Percentiles rank a stretch among this genome's conserved stretches.
phyloP scores from a whole-genome alignment of 2,888 invertebrate species.

The Cabera pusaria region DNA sequence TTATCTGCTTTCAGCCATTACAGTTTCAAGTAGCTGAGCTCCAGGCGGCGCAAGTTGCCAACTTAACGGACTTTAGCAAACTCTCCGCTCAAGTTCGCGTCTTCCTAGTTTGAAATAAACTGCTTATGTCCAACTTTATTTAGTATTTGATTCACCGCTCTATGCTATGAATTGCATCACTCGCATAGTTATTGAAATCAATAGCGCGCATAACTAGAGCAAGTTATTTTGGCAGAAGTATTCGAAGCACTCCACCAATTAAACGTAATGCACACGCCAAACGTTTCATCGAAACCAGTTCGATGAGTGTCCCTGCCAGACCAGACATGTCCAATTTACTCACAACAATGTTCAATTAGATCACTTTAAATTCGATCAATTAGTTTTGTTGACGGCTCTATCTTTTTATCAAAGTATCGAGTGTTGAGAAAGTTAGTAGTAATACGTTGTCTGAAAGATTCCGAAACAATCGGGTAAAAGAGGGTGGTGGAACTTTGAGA shows the following conservation, averaged over 20 bases:
- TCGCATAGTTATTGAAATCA: not conserved
- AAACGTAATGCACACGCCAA: slow-evolving; percentile 30
- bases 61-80: slow-evolving; percentile 57
- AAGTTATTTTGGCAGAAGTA: slow-evolving; percentile 8
- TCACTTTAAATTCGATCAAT: slow-evolving; percentile 42
- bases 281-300: slow-evolving; percentile 30
- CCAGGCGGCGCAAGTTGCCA: slow-evolving; percentile 51
- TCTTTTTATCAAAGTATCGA: slow-evolving; percentile 45
- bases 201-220: slow-evolving; percentile 11
- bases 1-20: slow-evolving; percentile 68
- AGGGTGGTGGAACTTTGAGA: slow-evolving; percentile 65
- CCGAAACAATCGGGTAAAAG: slow-evolving; percentile 63
- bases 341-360: slow-evolving; percentile 38
- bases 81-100: slow-evolving; percentile 43
- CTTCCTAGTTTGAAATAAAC: slow-evolving; percentile 46
- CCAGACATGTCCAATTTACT: slow-evolving; percentile 32
- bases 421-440: slow-evolving; percentile 57
- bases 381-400: slow-evolving; percentile 32
- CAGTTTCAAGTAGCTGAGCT: slow-evolving; percentile 63
- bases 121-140: slow-evolving; percentile 46
- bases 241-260: slow-evolving; percentile 27
- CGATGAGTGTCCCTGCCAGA: slow-evolving; percentile 31
- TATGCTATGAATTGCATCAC: slow-evolving; percentile 19
- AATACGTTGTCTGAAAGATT: slow-evolving; percentile 57
- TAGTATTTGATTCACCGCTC: slow-evolving; percentile 29